These are phyloP conservation scores for Glaucomys volans DNA, from an alignment of 2,113 vertebrate species.

Conservation along the genomic window DNA sequence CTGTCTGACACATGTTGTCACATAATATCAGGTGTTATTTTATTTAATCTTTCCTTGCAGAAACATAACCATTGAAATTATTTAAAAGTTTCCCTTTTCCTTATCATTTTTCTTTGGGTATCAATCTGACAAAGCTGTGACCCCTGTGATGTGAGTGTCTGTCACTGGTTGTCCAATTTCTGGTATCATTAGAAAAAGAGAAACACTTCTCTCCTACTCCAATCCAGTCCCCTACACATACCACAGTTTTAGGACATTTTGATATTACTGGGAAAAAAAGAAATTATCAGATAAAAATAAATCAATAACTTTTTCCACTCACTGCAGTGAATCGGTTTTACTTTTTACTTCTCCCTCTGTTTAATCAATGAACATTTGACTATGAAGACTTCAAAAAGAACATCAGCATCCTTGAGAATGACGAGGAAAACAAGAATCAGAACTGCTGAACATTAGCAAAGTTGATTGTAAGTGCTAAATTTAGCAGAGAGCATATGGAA, in stretches of 20 bases:
- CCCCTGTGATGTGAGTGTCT: not conserved
- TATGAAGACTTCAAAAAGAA: not conserved
- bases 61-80: not conserved
- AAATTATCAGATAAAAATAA: not conserved
- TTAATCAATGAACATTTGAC: too few species aligned
- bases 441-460: not conserved
- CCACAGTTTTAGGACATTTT: not conserved
- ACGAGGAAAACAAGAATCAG: not conserved
- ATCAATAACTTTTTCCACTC: not conserved
- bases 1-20: not conserved
- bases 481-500: not conserved
- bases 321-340: not conserved
- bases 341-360: not conserved
- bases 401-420: not conserved
- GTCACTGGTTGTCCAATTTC: conserved; percentile 28
- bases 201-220: not conserved
- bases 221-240: not conserved
- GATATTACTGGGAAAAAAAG: too few species aligned
- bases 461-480: not conserved
- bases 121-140: conserved; percentile 9
- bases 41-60: not conserved
- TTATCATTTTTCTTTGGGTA: conserved; percentile 21
- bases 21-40: not conserved
- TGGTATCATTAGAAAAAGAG: not conserved
- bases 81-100: not conserved